A percentile compares a stretch with the other conserved stretches of the same genome.
These are phyloP conservation scores for Tenrec ecaudatus DNA, from an alignment of 2,113 vertebrate species.

Conservation along the genomic window DNA sequence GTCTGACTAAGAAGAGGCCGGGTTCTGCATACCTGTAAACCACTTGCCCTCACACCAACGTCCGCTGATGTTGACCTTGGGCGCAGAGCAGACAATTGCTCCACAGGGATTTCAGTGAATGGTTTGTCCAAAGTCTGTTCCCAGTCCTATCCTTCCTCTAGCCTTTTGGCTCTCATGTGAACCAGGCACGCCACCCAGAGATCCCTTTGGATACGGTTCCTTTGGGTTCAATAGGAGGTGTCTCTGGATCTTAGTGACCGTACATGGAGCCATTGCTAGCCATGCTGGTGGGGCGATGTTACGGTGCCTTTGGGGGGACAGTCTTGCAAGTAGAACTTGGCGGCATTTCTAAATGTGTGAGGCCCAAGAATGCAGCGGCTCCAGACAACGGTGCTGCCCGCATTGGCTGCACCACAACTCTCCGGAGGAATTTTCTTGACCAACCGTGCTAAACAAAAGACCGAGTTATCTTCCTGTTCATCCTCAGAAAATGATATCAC, in stretches of 20 bases:
- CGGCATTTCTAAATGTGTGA: background rate
- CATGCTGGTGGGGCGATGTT: background rate
- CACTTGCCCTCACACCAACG: background rate
- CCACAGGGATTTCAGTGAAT: background rate
- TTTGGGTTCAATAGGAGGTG: background rate
- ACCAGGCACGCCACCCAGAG: background rate
- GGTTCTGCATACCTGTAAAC: background rate
- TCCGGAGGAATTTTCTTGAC: background rate
- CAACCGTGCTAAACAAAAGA: background rate
- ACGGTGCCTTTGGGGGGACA: background rate
- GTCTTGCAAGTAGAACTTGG: background rate
- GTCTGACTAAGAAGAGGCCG: background rate
- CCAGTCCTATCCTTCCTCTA: background rate
- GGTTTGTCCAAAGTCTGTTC: background rate
- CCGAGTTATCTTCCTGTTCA: background rate
- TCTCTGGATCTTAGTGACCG: too few species aligned
- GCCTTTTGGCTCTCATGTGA: background rate
- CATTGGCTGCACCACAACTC: background rate
- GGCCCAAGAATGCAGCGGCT: accelerated
- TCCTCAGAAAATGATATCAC: slow-evolving; percentile 31
- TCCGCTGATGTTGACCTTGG: background rate
- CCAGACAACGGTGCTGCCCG: background rate
- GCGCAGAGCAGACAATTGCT: background rate
- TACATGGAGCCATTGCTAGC: accelerated
- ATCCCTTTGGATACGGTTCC: background rate